Evolutionary conservation across 2,797 vertebrate genomes (phyloP).

Genomic region (Emys orbicularis): DNA sequence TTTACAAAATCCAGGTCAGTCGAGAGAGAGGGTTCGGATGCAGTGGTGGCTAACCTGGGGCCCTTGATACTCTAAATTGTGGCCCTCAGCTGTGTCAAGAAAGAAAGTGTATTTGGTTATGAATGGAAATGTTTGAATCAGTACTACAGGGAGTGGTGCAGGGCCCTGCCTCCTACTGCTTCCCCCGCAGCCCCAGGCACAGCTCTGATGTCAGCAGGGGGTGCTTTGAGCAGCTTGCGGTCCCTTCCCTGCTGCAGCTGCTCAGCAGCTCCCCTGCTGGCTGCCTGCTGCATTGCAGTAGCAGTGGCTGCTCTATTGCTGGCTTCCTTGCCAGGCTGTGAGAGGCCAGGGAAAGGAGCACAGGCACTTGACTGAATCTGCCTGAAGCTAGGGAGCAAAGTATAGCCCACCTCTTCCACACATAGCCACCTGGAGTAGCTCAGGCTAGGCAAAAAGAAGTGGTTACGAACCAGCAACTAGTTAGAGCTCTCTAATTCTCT

Average conservation of each 20-base stretch:
- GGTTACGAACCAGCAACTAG: neutral
- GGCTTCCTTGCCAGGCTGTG: neutral
- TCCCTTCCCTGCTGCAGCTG: neutral
- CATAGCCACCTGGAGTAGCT: neutral
- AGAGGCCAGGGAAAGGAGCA: neutral
- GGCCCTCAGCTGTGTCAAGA: neutral
- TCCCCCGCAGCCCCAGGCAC: neutral
- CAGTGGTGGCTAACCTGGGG: neutral
- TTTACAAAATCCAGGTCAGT: conserved; percentile 18
- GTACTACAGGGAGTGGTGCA: accelerated
- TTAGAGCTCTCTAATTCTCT: neutral
- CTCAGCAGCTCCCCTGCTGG: neutral
- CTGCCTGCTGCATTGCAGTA: neutral
- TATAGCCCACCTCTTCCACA: too few relatives aligned
- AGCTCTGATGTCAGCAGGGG: neutral
- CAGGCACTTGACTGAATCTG: neutral
- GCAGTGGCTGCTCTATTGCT: accelerated
- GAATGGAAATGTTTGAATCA: neutral
- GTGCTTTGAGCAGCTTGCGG: neutral
- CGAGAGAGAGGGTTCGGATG: conserved; percentile 9
- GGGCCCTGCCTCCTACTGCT: neutral
- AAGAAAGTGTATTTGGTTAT: neutral
- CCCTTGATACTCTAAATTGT: neutral
- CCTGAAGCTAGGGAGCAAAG: too few relatives aligned
- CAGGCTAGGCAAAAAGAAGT: neutral